Evolutionary conservation across 2,113 vertebrate genomes (phyloP).

Genomic region (Ellobius talpinus): DNA sequence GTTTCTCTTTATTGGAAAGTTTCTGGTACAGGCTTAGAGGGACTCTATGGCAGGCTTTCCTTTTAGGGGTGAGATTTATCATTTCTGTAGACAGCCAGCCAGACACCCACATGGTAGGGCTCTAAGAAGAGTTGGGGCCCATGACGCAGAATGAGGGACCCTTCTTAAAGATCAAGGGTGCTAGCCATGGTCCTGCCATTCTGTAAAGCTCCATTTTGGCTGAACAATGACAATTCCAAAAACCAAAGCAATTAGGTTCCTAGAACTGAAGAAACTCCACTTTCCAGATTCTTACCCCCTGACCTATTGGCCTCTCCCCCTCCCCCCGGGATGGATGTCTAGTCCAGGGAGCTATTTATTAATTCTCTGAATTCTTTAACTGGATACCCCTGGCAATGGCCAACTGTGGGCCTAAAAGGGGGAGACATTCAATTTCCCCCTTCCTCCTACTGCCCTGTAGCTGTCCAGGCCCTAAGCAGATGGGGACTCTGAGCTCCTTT

Average conservation of each 20-base stretch:
- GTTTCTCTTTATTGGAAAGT: neutral
- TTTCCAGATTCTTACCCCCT: neutral
- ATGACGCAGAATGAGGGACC: no score
- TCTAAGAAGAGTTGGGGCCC: neutral
- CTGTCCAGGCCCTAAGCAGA: neutral
- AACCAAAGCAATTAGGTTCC: neutral
- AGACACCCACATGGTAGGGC: neutral
- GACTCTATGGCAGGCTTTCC: neutral
- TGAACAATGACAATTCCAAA: neutral
- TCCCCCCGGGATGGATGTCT: no score
- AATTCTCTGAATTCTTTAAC: neutral
- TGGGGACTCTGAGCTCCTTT: neutral
- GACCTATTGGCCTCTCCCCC: no score
- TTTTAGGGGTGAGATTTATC: neutral
- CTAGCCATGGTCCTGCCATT: no score
- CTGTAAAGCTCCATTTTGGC: neutral
- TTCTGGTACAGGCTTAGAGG: neutral
- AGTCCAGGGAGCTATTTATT: neutral
- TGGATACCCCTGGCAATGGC: neutral
- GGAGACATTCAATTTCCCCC: no score
- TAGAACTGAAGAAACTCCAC: neutral
- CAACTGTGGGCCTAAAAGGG: neutral
- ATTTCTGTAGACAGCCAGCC: neutral
- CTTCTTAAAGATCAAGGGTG: neutral
- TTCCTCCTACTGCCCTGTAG: no score